Conservation (phyloP, 2,888 invertebrate species). For the Drosophila antonietae region DNA sequence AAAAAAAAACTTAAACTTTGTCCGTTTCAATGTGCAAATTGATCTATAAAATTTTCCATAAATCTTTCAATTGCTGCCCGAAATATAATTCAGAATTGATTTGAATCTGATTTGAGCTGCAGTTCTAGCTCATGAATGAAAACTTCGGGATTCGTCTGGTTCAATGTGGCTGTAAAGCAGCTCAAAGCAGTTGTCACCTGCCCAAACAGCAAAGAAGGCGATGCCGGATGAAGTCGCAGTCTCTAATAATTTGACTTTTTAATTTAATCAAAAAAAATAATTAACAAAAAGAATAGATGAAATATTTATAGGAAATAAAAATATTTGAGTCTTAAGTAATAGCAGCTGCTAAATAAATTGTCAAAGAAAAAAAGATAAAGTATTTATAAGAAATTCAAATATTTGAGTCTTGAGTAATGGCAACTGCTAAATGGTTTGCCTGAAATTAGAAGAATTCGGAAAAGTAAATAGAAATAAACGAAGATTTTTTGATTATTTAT, state of each 20-base stretch:
- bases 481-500: too few species aligned
- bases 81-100: background rate
- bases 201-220: conserved; percentile 20
- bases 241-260: conserved; percentile 6
- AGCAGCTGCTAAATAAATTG: background rate
- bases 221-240: conserved; percentile 24
- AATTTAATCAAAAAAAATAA: background rate
- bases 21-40: conserved; percentile 53
- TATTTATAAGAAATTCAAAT: background rate
- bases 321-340: background rate
- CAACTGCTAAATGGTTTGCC: background rate
- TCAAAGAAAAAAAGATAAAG: background rate
- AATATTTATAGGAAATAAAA: background rate
- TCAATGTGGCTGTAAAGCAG: conserved; percentile 55
- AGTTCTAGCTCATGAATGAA: conserved; percentile 50
- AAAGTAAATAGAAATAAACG: background rate
- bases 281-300: background rate
- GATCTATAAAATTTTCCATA: conserved; percentile 53
- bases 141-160: conserved; percentile 61
- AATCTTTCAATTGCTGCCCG: conserved; percentile 45
- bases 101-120: background rate
- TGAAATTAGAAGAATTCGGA: background rate
- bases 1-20: too few species aligned
- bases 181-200: conserved; percentile 62
- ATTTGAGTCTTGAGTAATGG: background rate